Base-by-base conservation (phyloP, 2,113 vertebrate species). In the Tretioscincus oriximinensis region DNA sequence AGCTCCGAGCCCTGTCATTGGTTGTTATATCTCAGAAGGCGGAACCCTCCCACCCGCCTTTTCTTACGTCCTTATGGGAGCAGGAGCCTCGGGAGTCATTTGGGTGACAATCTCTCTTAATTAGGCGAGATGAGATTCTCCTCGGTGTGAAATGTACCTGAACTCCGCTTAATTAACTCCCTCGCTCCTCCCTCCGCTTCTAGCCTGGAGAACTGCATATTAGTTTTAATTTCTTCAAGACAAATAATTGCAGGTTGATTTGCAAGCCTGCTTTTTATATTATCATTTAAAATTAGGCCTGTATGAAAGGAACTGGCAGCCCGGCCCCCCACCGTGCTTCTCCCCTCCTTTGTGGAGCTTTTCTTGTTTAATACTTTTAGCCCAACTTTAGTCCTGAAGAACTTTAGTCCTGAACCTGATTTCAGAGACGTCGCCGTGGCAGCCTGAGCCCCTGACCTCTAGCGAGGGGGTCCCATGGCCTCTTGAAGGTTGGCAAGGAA, bases 141-240 rank as follows among this genome's bases (percentile, higher is more conserved):
- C 31, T 20, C 75, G 65, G 58, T 77, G 22, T 66, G 75, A 63
- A 77, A 82, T 41, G 73, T 76, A 76, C 75, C 35, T 70, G 66
- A 70, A 70, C 45, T 82, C 7, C 21, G 12, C 28, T 72, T 72
- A 82, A 77, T 64, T 72, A 68, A 83, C 60, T 75, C 68, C 71
- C 28, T 72, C 54, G 5, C 35, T 41, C 35, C 35, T 41, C 35
- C 35, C 35, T 41, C 35, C 35, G 2, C 58, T 71, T 71, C 28
- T 31, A 76, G 74, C 58, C 35, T 31, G 26, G 5, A 76, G 35
- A 76, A 69, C 9, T 71, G 71, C 18, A 71, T 65, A 21, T 35
- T 71, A 65, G n/a, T 22, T 70, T 47, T 35, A 66, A 68, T 26
- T 26, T 72, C n/a, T 9, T 1, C 24, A 31, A 66, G 71, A 77